Evolutionary conservation across 64 coral and sea anemone species (phyloP).

Genomic region (Montipora cactus): DNA sequence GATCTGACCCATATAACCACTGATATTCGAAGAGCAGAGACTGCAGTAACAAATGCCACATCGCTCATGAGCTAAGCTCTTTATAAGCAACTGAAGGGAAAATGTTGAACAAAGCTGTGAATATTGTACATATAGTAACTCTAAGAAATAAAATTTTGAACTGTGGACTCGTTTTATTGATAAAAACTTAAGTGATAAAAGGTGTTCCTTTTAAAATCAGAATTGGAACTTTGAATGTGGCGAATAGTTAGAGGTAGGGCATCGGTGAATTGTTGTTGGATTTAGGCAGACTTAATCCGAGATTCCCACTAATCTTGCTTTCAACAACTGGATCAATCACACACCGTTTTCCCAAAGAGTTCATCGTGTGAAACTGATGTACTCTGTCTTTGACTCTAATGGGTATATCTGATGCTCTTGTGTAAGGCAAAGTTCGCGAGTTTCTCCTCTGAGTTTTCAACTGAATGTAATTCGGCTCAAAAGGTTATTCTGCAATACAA

Average conservation of each 20-base stretch:
- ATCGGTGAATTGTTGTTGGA: too few relatives aligned
- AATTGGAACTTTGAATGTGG: too few relatives aligned
- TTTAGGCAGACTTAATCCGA: too few relatives aligned
- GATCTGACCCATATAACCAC: slow-evolving; percentile 91
- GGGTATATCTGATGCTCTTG: not conserved
- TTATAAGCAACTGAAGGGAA: not conserved
- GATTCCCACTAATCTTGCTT: too few relatives aligned
- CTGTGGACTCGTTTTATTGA: too few relatives aligned
- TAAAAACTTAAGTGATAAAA: not conserved
- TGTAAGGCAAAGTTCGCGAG: not conserved
- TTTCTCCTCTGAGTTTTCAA: not conserved
- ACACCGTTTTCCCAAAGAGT: too few relatives aligned
- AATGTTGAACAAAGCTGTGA: slow-evolving; percentile 18
- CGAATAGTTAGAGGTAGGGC: too few relatives aligned
- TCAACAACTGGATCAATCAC: too few relatives aligned
- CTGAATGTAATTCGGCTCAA: slow-evolving; percentile 45
- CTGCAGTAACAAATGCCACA: slow-evolving; percentile 8
- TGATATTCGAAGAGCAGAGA: slow-evolving; percentile 88
- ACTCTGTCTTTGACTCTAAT: too few relatives aligned
- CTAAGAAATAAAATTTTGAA: not conserved
- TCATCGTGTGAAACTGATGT: too few relatives aligned
- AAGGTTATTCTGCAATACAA: slow-evolving; percentile 29
- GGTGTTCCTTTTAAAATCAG: not conserved
- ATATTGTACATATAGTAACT: not conserved
- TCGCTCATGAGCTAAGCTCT: slow-evolving; percentile 29